phyloP scores from a whole-genome alignment of 1,140 invertebrate genomes.

The Drosophila arawakana region DNA sequence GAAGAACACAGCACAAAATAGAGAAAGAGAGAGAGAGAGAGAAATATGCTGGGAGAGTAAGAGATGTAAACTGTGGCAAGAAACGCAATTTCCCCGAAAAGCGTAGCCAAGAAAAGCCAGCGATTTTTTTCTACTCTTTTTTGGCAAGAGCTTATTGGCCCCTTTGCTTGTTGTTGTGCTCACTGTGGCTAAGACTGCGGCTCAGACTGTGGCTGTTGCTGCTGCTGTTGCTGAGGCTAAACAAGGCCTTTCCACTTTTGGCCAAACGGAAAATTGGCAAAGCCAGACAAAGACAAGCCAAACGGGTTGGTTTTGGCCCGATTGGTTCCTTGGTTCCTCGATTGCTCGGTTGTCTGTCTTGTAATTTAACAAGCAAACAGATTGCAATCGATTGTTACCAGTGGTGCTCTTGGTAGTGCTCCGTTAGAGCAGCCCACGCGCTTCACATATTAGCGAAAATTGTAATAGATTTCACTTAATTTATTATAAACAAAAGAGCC shows the following conservation, averaged over 20 bases:
- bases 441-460: constrained; percentile 71
- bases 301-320: constrained; percentile 52
- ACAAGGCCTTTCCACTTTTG: constrained; percentile 44
- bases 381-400: constrained; percentile 76
- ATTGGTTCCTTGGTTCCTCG: constrained; percentile 39
- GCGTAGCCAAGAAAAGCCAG: constrained; percentile 45
- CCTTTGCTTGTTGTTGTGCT: constrained; percentile 14
- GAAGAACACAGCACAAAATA: background rate
- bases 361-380: constrained; percentile 78
- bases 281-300: constrained; percentile 18
- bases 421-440: constrained; percentile 63
- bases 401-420: constrained; percentile 32
- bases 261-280: constrained; percentile 63
- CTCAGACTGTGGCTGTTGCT: constrained; percentile 15
- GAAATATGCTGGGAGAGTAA: background rate
- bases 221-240: constrained; percentile 16
- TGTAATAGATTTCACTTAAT: constrained; percentile 77
- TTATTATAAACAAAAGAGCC: constrained; percentile 64
- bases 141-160: constrained; percentile 41
- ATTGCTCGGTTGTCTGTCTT: constrained; percentile 50
- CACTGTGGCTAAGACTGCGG: background rate
- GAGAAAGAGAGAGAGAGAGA: background rate
- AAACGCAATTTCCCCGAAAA: constrained; percentile 48
- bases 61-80: constrained; percentile 21
- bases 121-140: constrained; percentile 21